A percentile compares a stretch with the other conserved stretches of the same genome.
These are phyloP conservation scores for Molossus molossus DNA, from an alignment of 2,797 vertebrate species.

Conservation along the genomic window DNA sequence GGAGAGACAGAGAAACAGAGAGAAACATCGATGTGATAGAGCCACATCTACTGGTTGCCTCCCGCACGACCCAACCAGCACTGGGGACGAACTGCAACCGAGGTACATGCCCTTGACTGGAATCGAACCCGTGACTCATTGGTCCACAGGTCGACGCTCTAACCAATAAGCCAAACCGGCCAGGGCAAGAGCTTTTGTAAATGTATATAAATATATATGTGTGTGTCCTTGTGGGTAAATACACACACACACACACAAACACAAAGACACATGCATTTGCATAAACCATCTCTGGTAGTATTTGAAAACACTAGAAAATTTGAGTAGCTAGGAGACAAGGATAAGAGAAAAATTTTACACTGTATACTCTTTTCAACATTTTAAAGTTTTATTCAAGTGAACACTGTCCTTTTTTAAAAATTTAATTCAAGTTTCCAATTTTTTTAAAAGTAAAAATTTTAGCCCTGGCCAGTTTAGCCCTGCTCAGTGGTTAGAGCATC, in stretches of 20 bases:
- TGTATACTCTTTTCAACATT: background rate
- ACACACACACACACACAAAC: background rate
- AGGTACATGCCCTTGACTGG: no score
- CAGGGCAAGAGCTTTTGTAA: background rate
- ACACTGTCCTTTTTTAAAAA: conserved; percentile 26
- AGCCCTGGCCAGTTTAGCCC: no score
- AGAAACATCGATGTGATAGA: no score
- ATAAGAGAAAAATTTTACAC: background rate
- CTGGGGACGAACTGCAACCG: no score
- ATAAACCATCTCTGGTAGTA: background rate
- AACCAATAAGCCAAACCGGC: no score
- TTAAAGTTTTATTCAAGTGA: background rate
- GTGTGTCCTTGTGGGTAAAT: no score
- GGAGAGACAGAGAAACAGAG: no score
- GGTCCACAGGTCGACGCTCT: no score
- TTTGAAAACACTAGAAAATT: background rate
- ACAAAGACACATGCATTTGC: background rate
- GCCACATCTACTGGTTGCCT: no score
- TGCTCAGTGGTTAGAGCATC: no score
- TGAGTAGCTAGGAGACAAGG: background rate
- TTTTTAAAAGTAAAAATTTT: background rate
- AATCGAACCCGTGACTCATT: no score
- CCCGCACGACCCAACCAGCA: no score
- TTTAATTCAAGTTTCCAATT: conserved; percentile 13
- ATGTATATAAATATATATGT: background rate